Evolutionary conservation across 2,797 vertebrate genomes (phyloP).

Genomic region (Argentina silus): DNA sequence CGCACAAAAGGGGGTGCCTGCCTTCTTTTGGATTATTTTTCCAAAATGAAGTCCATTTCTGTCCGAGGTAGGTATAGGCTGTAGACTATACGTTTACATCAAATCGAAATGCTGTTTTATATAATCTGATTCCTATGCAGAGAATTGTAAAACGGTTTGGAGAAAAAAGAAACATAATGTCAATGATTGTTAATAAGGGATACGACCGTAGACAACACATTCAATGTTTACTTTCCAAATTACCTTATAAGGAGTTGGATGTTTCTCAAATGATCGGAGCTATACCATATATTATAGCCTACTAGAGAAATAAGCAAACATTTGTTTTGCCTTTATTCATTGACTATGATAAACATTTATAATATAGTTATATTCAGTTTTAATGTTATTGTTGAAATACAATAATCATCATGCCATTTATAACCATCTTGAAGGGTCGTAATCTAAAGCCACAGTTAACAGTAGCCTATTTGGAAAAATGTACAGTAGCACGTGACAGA

Average conservation of each 20-base stretch:
- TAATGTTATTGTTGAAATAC: background rate
- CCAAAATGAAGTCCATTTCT: slow-evolving; percentile 31
- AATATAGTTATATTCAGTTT: background rate
- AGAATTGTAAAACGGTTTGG: background rate
- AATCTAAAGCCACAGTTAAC: too few relatives aligned
- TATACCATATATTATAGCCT: background rate
- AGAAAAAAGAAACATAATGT: background rate
- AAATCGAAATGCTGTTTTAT: background rate
- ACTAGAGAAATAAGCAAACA: background rate
- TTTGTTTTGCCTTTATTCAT: background rate
- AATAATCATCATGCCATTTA: background rate
- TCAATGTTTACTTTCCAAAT: too few relatives aligned
- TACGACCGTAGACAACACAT: too few relatives aligned
- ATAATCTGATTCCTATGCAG: background rate
- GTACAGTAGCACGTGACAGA: too few relatives aligned
- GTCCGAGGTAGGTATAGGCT: slow-evolving; percentile 24
- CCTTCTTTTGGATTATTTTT: slow-evolving; percentile 28
- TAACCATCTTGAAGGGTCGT: too few relatives aligned
- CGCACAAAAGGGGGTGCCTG: slow-evolving; percentile 4
- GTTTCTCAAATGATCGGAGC: too few relatives aligned
- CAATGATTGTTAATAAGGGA: background rate
- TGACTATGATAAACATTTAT: background rate
- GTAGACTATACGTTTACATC: background rate
- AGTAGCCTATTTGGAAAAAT: too few relatives aligned
- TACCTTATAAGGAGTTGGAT: too few relatives aligned